Base-by-base conservation (phyloP, 2,113 vertebrate species). In the Siphamia tubifer region DNA sequence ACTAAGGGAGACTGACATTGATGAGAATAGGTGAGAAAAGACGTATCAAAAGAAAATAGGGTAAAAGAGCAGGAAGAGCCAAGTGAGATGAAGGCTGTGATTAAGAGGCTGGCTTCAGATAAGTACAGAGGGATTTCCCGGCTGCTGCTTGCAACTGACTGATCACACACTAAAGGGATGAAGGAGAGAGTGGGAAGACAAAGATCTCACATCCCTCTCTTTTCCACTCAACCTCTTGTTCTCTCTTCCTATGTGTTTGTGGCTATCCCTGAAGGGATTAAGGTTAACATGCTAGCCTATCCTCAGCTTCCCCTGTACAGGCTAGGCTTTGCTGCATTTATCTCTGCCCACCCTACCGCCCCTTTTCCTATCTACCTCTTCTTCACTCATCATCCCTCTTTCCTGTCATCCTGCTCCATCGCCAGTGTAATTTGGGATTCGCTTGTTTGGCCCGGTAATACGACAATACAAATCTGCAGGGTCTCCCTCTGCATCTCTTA, bases 261-360 rank as follows among this genome's bases (percentile, higher is more conserved):
- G 49, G 39, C 44, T 68, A 66, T 85, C 84, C 77, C 86, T 66
- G 79, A 73, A 60, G 77, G 76, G 83, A 88, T 87, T 86, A 88
- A 73, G 71, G 81, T 83, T 83, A 86, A 88, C 86, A 83, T 67
- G 76, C 70, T 55, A 70, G 64, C 57, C 83, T 81, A 82, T 69
- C 76, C 75, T 63, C 70, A 39, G 56, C 52, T 56, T 78, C 68
- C 78, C 79, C 8, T 12, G 10, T 68, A 52, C 70, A 52, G 53
- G 35, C 34, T 36, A 39, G 68, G 65, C 72, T 79, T 62, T 17
- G 52, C 58, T 54, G 57, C 72, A 77, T 81, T 80, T 71, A 73
- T 66, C 77, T 70, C 15, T 35, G 21, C 48, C 69, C 15, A 36
- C 32, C 12, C 68, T 58, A n/a, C n/a, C n/a, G n/a, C 34, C 42